Evolutionary conservation across 2,113 vertebrate genomes (phyloP), one percentile per base, ranked within the genome.

Genomic region (Silurus asotus): DNA sequence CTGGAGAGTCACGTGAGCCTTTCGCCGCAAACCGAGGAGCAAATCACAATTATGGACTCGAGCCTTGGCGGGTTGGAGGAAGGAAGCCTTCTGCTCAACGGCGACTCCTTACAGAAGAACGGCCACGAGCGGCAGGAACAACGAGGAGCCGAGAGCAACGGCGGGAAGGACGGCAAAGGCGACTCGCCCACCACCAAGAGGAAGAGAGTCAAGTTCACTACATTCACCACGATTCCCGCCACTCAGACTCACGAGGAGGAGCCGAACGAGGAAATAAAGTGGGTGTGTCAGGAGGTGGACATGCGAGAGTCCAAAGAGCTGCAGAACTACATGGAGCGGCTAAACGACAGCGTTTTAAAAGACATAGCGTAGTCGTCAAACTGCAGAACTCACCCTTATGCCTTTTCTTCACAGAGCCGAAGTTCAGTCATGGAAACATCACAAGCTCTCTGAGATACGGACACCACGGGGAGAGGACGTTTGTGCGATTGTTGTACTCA

Each of bases 201-300:
- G 91, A 99, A 98, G 95, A 92, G 96, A 72, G 98, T 99, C 23
- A 97, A 98, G 93, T 99, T 99, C 87, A 95, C 96, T 9, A 97
- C 97, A 0, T 99, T 98, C 91, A 97, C 97, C 75, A 95, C 96
- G 88, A 95, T 97, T 86, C 96, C 96, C 14, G 93, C 94, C 0
- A 94, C 95, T 70, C 96, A 95, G 93, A 95, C 96, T 84, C 93
- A 96, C 88, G 94, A 96, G 1, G 76, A 94, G 56, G 79, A 93
- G 91, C 90, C 93, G 1, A 95, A 95, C 0, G 96, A 97, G 86
- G 96, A 97, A 92, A 96, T 97, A 93, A 96, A 96, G 89, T 98
- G 97, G 98, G 97, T 96, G 86, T 97, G 97, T 90, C 96, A 93
- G 89, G 97, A 96, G 20, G 89, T 96, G 91, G 95, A 95, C 83